Evolutionary conservation across 2,113 vertebrate species (phyloP).

Genomic region (Pachycephala philippinensis): DNA sequence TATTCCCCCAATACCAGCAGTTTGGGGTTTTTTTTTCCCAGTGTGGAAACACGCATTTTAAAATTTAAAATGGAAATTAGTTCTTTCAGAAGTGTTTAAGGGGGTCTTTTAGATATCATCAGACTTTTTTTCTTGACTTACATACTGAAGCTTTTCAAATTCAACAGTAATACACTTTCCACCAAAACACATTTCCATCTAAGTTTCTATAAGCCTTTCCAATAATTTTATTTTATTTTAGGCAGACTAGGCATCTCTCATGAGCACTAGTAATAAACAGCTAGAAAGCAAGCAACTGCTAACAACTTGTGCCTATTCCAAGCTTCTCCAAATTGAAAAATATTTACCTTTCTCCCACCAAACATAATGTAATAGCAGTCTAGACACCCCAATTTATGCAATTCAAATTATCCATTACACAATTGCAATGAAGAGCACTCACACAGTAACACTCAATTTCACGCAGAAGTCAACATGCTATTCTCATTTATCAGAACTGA

Average conservation of each 20-base stretch:
- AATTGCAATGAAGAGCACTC: neutral
- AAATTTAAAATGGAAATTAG: neutral
- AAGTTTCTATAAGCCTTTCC: neutral
- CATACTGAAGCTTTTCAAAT: neutral
- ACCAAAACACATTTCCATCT: neutral
- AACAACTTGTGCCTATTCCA: neutral
- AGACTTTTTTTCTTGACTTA: neutral
- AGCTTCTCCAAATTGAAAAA: neutral
- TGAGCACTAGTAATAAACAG: neutral
- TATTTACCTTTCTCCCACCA: conserved; percentile 18
- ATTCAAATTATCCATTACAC: neutral
- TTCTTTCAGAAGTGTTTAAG: neutral
- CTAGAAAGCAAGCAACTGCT: neutral
- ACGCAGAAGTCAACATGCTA: neutral
- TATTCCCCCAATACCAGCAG: neutral
- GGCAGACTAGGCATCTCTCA: neutral
- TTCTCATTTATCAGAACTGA: neutral
- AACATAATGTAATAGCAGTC: conserved; percentile 6
- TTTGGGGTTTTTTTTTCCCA: neutral
- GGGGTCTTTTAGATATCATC: neutral
- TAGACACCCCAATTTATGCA: conserved; percentile 30
- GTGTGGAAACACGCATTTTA: neutral
- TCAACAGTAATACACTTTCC: neutral
- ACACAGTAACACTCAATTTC: neutral
- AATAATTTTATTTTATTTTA: neutral